phyloP scores from a whole-genome alignment of 2,888 invertebrate genomes.

The Nephrotoma guestfalica region DNA sequence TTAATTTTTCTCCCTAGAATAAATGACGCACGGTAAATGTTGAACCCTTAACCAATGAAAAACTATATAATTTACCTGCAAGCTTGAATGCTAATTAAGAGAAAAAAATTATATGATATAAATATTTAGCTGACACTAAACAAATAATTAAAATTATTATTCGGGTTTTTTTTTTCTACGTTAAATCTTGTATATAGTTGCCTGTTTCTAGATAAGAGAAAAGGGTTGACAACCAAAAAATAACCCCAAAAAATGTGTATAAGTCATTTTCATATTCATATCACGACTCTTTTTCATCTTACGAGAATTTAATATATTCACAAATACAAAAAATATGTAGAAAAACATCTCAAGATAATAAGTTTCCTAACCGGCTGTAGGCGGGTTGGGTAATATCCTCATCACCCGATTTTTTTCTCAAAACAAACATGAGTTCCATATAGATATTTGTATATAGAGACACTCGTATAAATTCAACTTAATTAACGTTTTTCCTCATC shows the following conservation, averaged over 20 bases:
- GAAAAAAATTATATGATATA: neutral
- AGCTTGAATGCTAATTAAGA: neutral
- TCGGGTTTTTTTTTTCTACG: neutral
- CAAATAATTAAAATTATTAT: neutral
- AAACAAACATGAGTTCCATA: neutral
- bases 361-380: neutral
- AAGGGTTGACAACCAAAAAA: neutral
- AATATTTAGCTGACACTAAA: neutral
- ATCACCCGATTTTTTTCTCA: neutral
- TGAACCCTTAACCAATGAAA: neutral
- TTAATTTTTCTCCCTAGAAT: neutral
- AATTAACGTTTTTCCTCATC: neutral
- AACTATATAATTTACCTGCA: neutral
- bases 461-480: neutral
- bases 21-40: neutral
- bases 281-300: neutral
- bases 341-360: neutral
- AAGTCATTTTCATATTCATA: neutral
- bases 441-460: neutral
- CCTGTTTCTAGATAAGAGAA: neutral
- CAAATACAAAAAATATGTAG: neutral
- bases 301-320: neutral
- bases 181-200: neutral
- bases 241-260: neutral
- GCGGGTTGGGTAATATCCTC: no score